Evolutionary conservation across 2,113 vertebrate species (phyloP).

Genomic region (Oryctolagus cuniculus): mOryCun1.1 NC_091441.1:84776001-84776500

Average conservation of each 20-base stretch:
- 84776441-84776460: background rate
- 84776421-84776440: background rate
- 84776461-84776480: background rate
- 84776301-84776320: background rate
- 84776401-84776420: background rate
- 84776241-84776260: background rate
- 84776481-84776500: background rate
- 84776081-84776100: background rate
- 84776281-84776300: background rate
- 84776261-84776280: slow-evolving; percentile 10
- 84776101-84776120: background rate
- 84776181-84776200: background rate
- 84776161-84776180: background rate
- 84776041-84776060: slow-evolving; percentile 27
- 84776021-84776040: background rate
- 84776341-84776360: background rate
- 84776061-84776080: slow-evolving; percentile 17
- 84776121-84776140: background rate
- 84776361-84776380: background rate
- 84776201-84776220: background rate
- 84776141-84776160: background rate
- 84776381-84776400: background rate
- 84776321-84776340: background rate
- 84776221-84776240: slow-evolving; percentile 15
- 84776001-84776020: background rate